Evolutionary conservation across 2,888 invertebrate genomes (phyloP).

Genomic region (Sphaerophoria taeniata): DNA sequence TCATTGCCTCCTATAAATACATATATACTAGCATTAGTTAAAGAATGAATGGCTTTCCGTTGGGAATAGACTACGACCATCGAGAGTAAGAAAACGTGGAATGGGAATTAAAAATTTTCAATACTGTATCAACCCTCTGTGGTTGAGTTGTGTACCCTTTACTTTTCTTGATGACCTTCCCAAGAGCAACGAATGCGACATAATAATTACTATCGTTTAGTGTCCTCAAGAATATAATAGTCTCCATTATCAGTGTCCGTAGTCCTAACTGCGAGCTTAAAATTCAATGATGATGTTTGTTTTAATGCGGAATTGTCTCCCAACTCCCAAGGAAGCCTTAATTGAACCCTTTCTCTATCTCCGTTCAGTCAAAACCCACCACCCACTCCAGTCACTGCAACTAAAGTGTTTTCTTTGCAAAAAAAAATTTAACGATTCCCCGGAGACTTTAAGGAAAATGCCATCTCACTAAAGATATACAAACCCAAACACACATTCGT

Average conservation of each 20-base stretch:
- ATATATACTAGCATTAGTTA: slow-evolving; percentile 17
- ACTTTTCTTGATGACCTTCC: background rate
- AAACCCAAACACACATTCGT: background rate
- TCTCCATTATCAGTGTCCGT: slow-evolving; percentile 29
- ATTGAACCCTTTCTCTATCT: slow-evolving; percentile 29
- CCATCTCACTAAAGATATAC: slow-evolving; percentile 61
- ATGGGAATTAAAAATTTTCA: slow-evolving; percentile 48
- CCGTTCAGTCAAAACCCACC: background rate
- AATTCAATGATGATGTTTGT: slow-evolving; percentile 69
- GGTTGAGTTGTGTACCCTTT: background rate
- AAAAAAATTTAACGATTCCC: slow-evolving; percentile 57
- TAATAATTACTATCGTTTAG: slow-evolving; percentile 70
- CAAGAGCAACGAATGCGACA: slow-evolving; percentile 42
- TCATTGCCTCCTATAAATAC: slow-evolving; percentile 39
- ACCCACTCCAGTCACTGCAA: slow-evolving; percentile 10
- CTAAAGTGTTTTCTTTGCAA: slow-evolving; percentile 69
- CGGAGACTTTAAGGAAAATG: slow-evolving; percentile 59
- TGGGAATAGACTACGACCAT: background rate
- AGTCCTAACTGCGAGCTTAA: slow-evolving; percentile 17
- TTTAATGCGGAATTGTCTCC: slow-evolving; percentile 38
- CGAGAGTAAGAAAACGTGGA: background rate
- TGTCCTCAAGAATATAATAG: slow-evolving; percentile 43
- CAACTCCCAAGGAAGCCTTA: background rate
- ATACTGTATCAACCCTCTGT: slow-evolving; percentile 32
- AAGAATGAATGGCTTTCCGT: slow-evolving; percentile 46